phyloP scores from a whole-genome alignment of 2,113 vertebrate genomes.

The Rhipidura dahli region DNA sequence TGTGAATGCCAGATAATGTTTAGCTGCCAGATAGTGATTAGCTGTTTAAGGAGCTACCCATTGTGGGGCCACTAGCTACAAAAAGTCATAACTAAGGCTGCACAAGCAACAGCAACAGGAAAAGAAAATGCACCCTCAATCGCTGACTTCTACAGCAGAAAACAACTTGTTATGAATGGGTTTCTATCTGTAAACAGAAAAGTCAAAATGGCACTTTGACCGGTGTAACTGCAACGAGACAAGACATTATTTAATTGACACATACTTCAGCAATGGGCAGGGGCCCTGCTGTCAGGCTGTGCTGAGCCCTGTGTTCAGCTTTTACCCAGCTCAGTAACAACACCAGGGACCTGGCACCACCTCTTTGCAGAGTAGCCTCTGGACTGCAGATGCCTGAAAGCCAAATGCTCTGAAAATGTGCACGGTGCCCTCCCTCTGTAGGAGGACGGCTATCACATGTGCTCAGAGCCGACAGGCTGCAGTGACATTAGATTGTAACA shows the following conservation, averaged over 20 bases:
- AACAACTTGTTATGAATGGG: fast-evolving
- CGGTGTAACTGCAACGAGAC: background rate
- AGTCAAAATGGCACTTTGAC: background rate
- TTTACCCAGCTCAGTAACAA: background rate
- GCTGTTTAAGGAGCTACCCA: background rate
- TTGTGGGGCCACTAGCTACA: background rate
- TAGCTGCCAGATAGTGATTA: background rate
- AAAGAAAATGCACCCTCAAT: background rate
- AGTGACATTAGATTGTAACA: background rate
- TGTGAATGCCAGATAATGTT: background rate
- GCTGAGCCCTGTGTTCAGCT: background rate
- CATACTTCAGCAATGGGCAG: background rate
- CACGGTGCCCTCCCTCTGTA: background rate
- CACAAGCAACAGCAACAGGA: background rate
- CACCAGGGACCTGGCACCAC: background rate
- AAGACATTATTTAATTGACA: background rate
- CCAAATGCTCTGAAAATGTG: background rate
- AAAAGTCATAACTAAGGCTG: background rate
- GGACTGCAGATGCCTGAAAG: background rate
- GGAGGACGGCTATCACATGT: background rate
- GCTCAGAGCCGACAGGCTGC: fast-evolving
- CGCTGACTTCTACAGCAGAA: fast-evolving
- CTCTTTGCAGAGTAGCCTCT: background rate
- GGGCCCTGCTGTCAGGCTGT: fast-evolving
- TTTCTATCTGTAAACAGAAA: background rate